Evolutionary conservation across 1,140 invertebrate genomes (phyloP), one percentile per base, ranked within the genome.

Genomic region (Pseudachorutes palmiensis): DNA sequence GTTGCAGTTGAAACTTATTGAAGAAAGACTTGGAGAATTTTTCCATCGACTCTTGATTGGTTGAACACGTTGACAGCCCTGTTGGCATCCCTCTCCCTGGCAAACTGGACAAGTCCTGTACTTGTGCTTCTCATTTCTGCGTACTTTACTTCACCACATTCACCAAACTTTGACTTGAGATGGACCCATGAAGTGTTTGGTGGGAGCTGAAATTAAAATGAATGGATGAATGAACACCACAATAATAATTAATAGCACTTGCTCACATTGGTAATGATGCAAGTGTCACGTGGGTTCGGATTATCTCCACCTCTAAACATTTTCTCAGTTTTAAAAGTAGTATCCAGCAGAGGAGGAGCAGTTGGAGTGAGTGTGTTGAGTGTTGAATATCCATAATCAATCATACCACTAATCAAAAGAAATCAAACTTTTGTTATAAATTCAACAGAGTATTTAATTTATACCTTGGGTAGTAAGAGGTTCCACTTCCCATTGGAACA

Each of bases 61-160:
- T 92, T 88, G 83, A 92, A 88, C 75, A 89, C 83, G 81, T 88
- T 88, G 90, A 92, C 88, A 75, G 92, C 92, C 76, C 90, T 82
- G 74, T 92, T 87, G 58, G 94, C 93, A 78, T 94, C 91, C 82
- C 90, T 88, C 70, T 92, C 89, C 70, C 85, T 87, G 29, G 85
- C 83, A 79, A 94, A 97, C 66, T 91, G 82, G 24, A 97, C 88
- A 14, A 88, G 82, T n/a, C 92, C 94, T 64, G 87, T 85, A 68
- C 92, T 91, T 49, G 87, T 85, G 12, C 88, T 89, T 66, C 91
- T 87, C 79, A 96, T 94, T 77, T 98, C 93, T 33, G 92, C 90
- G 81, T 88, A 94, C 76, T 92, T 91, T 0, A 98, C 90, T 72
- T 96, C 89, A 0, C 92, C 92, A 70, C 89, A 87, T 71, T 92